Evolutionary conservation across 2,797 vertebrate genomes (phyloP), one percentile per base, ranked within the genome.

Genomic region (Anniella stebbinsi): DNA sequence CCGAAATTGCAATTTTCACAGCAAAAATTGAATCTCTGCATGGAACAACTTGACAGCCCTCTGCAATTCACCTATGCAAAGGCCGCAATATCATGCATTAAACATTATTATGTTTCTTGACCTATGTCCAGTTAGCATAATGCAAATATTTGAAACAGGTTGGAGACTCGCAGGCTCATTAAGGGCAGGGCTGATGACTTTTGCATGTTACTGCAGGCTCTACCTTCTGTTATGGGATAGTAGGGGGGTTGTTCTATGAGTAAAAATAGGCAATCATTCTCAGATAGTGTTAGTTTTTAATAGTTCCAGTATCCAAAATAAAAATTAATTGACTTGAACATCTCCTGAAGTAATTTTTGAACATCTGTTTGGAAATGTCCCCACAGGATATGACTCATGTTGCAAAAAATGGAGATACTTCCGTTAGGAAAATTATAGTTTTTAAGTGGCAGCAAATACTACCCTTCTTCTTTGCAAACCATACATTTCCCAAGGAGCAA

Each of bases 341-440:
- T 84, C 57, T 92, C 88, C 38, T 60, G 90, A 95, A 91, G 48
- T 77, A 89, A 4, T 85, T 87, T 63, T 15, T 60, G 88, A 95
- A 92, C 67, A 93, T 93, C 87, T 94, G 66, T 93, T 92, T 80
- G 93, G 60, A 95, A 95, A 95, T 92, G 77, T 6, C 21, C 86
- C 45, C 73, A 1, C 23, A 84, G 70, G 73, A 63, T 21, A 25
- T 80, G 36, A 1, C 69, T 95, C 84, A 87, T 89, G 17, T 82
- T 92, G 45, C 51, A 94, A 87, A 94, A 94, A 91, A 89, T 92
- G 38, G 91, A 92, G 87, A 63, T 86, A 90, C 72, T 94, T 94
- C 36, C 82, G 12, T 90, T 93, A 92, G 88, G 60, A 94, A 91
- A 92, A 95, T 91, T 89, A 90, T 75, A 91, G 63, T 45, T 94